Evolutionary conservation across 2,888 invertebrate species (phyloP).

Genomic region (Tromatobia lineatoria): DNA sequence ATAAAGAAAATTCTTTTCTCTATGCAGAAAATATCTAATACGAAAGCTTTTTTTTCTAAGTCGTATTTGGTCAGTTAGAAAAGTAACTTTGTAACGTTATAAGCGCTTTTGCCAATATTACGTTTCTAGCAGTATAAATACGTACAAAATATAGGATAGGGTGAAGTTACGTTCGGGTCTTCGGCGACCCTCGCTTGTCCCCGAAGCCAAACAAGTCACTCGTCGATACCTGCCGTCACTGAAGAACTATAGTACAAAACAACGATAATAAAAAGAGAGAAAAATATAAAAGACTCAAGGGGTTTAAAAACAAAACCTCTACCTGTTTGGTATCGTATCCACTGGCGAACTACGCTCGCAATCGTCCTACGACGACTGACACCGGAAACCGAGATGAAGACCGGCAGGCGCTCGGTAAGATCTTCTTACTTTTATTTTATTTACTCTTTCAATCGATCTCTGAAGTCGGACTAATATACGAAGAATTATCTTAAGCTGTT

Average conservation of each 20-base stretch:
- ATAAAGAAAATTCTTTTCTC: neutral
- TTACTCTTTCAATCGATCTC: neutral
- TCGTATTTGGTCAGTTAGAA: too few relatives aligned
- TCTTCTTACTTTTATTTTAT: neutral
- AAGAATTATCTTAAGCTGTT: too few relatives aligned
- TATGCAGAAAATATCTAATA: neutral
- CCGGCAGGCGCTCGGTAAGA: conserved; percentile 13
- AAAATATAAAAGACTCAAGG: conserved; percentile 42
- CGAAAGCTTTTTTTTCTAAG: too few relatives aligned
- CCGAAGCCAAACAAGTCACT: conserved; percentile 81
- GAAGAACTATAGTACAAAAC: conserved; percentile 8
- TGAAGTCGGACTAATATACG: too few relatives aligned
- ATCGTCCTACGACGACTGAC: too few relatives aligned
- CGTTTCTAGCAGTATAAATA: neutral
- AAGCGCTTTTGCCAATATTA: neutral
- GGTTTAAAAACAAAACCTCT: neutral
- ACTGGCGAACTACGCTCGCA: conserved; percentile 23
- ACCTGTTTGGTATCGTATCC: neutral
- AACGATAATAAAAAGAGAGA: conserved; percentile 16
- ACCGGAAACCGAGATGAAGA: conserved; percentile 46
- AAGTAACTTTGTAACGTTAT: too few relatives aligned
- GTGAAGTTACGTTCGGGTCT: conserved; percentile 78
- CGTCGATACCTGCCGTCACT: conserved; percentile 45
- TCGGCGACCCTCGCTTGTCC: conserved; percentile 81
- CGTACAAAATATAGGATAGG: neutral